These are phyloP conservation scores for Leptinotarsa undecemlineata DNA, from an alignment of 1,140 invertebrate species.

Conservation along the genomic window DNA sequence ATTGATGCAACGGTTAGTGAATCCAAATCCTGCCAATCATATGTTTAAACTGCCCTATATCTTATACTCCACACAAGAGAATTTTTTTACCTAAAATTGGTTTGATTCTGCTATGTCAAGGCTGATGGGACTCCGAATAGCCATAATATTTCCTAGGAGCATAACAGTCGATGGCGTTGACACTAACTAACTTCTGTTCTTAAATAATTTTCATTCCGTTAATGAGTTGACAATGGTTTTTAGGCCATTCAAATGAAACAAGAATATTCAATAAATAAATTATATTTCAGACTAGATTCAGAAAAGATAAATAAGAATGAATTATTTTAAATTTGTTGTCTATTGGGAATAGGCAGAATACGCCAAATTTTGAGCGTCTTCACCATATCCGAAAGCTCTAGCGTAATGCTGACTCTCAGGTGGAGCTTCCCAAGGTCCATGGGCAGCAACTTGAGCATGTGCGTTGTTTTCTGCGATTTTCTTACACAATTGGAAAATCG, in stretches of 20 bases:
- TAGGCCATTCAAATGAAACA: background rate
- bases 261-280: constrained; percentile 1
- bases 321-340: background rate
- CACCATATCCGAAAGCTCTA: constrained; percentile 53
- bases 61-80: too few species aligned
- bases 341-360: constrained; percentile 67
- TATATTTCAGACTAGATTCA: background rate
- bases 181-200: too few species aligned
- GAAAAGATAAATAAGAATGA: constrained; percentile 7
- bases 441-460: constrained; percentile 67
- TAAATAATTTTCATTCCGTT: too few species aligned
- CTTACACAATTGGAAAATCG: constrained; percentile 85
- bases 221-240: background rate
- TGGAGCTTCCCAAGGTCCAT: constrained; percentile 70
- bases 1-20: too few species aligned
- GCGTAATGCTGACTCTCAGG: constrained; percentile 51
- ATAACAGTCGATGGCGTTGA: too few species aligned
- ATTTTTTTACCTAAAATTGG: too few species aligned
- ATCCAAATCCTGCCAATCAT: too few species aligned
- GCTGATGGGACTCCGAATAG: too few species aligned
- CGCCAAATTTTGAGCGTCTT: constrained; percentile 69
- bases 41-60: too few species aligned
- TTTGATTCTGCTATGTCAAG: too few species aligned
- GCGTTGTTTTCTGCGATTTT: constrained; percentile 79
- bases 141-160: too few species aligned